A percentile compares a stretch with the other conserved stretches of the same genome.
Evolutionary conservation across 2,113 vertebrate genomes (phyloP).

Genomic region (Todiramphus chloris): DNA sequence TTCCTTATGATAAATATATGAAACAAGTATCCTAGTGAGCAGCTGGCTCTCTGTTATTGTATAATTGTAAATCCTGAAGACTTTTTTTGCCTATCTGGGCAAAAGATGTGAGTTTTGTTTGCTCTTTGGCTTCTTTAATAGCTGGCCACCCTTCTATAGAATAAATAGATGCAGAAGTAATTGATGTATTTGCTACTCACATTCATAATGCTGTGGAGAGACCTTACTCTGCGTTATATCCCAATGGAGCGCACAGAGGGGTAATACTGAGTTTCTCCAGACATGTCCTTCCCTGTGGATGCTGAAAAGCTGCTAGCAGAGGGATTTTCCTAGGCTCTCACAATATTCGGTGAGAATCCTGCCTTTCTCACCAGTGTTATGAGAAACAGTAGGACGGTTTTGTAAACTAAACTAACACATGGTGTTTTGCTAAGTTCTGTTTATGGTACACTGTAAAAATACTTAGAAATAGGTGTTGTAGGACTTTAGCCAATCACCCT

Average conservation of each 20-base stretch:
- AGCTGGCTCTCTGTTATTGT: not conserved
- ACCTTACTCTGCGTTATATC: not conserved
- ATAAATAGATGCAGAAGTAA: not conserved
- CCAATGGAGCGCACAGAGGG: not conserved
- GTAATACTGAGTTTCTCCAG: not conserved
- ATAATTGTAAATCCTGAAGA: not conserved
- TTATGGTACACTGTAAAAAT: too few relatives aligned
- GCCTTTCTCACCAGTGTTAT: too few relatives aligned
- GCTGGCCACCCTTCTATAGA: not conserved
- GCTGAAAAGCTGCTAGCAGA: too few relatives aligned
- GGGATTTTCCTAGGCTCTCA: too few relatives aligned
- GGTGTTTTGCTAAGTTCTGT: too few relatives aligned
- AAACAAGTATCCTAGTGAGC: not conserved
- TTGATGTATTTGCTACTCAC: not conserved
- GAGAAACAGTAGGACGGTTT: too few relatives aligned
- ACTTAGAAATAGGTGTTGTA: too few relatives aligned
- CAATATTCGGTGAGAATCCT: too few relatives aligned
- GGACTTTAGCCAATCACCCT: too few relatives aligned
- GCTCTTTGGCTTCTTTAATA: not conserved
- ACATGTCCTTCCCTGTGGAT: accelerated
- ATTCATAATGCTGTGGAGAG: not conserved
- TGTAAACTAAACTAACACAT: too few relatives aligned
- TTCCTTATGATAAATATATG: not conserved
- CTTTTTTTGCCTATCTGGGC: not conserved
- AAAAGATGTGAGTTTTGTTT: not conserved